Evolutionary conservation across 53 echinoderm and acorn worm genomes (phyloP), one percentile per base, ranked within the genome.

Genomic region (Antedon mediterranea): DNA sequence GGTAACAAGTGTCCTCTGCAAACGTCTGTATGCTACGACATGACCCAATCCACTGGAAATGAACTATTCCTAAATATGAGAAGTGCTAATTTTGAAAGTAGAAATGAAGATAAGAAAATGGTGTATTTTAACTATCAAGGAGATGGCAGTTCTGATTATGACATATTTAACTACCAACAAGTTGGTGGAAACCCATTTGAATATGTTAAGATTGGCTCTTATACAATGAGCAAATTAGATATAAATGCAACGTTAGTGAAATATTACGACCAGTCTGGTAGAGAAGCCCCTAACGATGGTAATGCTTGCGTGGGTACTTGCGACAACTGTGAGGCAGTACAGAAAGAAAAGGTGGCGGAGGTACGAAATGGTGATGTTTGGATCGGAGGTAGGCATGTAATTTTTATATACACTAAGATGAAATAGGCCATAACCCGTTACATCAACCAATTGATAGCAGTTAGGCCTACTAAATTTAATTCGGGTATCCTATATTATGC

Each of bases 121-220:
- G 77, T 93, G 0, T 33, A 28, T 2, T 82, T 90, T 32, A 84
- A 81, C 57, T 43, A 26, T 4, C 32, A 80, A 27, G 93, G 93
- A 30, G 93, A 93, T 30, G 82, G 71, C 6, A 31, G 43, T 2
- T 28, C 83, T 0, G 84, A 76, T 18, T 93, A 76, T 32, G 85
- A 90, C 37, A 72, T 93, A 34, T 88, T 72, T 79, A 90, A 93
- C 82, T 85, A 86, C 31, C 89, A 89, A 71, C 31, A 29, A 13
- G 77, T 32, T 28, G 37, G 79, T 30, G 73, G 78, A 42, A 34
- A 32, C 26, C 0, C 43, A 11, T 73, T 85, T 9, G 34, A 88
- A 34, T 78, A 76, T 73, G 80, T 86, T 27, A 77, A 81, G 75
- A 44, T 72, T 73, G 34, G 76, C 26, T 32, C 76, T 4, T 76